Base-by-base conservation (phyloP, 2,797 vertebrate species). In the Acipenser transmontanus region DNA sequence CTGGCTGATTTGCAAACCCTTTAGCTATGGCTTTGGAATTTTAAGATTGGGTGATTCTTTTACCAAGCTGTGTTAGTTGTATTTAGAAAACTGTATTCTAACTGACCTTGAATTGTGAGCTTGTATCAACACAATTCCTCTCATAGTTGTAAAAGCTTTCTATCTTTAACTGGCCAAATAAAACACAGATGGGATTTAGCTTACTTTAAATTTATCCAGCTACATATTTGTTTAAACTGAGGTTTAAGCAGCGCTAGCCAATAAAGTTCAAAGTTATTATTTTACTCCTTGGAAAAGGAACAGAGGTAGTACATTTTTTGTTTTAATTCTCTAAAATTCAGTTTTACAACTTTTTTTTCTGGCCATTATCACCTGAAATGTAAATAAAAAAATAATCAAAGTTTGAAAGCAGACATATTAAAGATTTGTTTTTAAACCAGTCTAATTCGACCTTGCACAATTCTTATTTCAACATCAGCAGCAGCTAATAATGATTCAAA, bases 311-410 rank as follows among this genome's bases (percentile, higher is more conserved):
- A 34, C 34, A 34, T 11, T 13, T 14, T 57, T 57, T n/a, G 54
- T 57, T n/a, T 57, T 1, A 34, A 57, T 57, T 11, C 14, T 57
- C 54, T 57, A n/a, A 57, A 57, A 57, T n/a, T 12, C 7, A 57
- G 75, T 34, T 74, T 47, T 66, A 34, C 69, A 71, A 70, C 72
- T 76, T 75, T 56, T 73, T 56, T 71, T 74, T 17, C 69, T 75
- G 68, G 54, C 79, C 69, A 63, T 48, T n/a, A n/a, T n/a, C 54
- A 57, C 54, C 7, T 11, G 14, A 7, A 17, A 57, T 3, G 11
- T 57, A 57, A 6, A 14, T 34, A 4, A 34, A 34, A 34, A 34
- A 34, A 34, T 34, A 34, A 34, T 0, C 34, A 34, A 4, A 34
- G 34, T 4, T 34, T 34, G 34, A 34, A 34, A 34, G 34, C 34